These are phyloP conservation scores for Morpho achilles DNA, from an alignment of 2,888 invertebrate genomes.

Conservation along the genomic window DNA sequence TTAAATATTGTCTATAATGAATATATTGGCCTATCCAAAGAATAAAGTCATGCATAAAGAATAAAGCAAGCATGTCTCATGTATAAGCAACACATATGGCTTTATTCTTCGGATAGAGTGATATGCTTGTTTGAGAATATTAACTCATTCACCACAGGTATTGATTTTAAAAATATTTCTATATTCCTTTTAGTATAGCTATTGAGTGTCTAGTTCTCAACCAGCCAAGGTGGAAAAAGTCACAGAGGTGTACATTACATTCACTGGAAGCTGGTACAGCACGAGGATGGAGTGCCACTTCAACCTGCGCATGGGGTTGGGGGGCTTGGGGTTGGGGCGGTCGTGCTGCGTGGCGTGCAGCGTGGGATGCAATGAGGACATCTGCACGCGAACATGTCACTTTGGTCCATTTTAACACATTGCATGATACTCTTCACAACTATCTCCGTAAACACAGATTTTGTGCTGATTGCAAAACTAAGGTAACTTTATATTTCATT, in stretches of 20 bases:
- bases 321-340: constrained; percentile 84
- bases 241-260: constrained; percentile 92
- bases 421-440: constrained; percentile 92
- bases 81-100: no score
- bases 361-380: constrained; percentile 91
- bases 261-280: constrained; percentile 92
- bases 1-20: neutral
- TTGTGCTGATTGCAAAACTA: constrained; percentile 95
- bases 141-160: no score
- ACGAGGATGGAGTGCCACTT: constrained; percentile 86
- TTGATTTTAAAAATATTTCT: neutral
- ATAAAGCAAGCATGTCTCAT: no score
- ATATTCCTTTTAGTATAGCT: constrained; percentile 77
- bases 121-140: no score
- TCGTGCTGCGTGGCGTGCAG: constrained; percentile 86
- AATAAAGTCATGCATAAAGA: no score
- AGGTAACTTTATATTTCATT: constrained; percentile 75
- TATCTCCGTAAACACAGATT: constrained; percentile 96
- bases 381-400: constrained; percentile 91
- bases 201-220: constrained; percentile 88
- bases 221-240: constrained; percentile 92
- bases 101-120: no score
- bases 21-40: no score
- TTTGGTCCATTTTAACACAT: constrained; percentile 89
- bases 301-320: constrained; percentile 86